Evolutionary conservation across 2,113 vertebrate genomes (phyloP).

Genomic region (Cephalopholis sonnerati): DNA sequence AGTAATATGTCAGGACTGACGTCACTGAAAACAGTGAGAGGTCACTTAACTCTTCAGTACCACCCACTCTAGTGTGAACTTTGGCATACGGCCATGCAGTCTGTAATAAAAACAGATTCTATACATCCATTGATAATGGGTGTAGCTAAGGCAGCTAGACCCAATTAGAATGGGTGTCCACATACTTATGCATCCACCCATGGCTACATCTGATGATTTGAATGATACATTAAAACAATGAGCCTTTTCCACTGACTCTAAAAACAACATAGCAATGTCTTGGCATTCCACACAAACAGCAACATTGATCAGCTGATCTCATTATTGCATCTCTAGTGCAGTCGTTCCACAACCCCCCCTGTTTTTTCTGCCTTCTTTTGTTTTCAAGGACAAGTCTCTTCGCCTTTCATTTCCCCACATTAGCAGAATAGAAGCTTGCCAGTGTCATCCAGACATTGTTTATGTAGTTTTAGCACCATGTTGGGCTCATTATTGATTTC

Average conservation of each 20-base stretch:
- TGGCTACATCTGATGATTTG: constrained; percentile 41
- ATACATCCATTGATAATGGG: neutral
- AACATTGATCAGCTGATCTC: constrained; percentile 59
- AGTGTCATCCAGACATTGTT: constrained; percentile 62
- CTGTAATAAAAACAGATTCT: too few relatives aligned
- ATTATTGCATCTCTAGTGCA: constrained; percentile 51
- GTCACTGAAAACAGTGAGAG: constrained; percentile 8
- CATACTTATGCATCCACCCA: neutral
- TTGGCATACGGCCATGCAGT: too few relatives aligned
- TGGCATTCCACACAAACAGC: constrained; percentile 13
- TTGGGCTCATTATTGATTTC: constrained; percentile 74
- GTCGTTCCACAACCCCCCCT: neutral
- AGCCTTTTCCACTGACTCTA: neutral
- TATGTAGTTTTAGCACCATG: constrained; percentile 53
- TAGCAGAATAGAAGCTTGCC: constrained; percentile 40
- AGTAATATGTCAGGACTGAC: neutral
- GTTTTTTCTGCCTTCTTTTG: constrained; percentile 5
- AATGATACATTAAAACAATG: constrained; percentile 30
- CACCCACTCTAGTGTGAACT: neutral
- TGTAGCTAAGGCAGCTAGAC: neutral
- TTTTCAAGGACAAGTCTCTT: constrained; percentile 49
- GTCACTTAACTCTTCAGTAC: constrained; percentile 12
- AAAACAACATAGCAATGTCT: neutral
- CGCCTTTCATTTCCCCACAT: constrained; percentile 54
- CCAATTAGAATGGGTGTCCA: neutral